A percentile compares a stretch with the other conserved stretches of the same genome.
phyloP scores from a whole-genome alignment of 2,888 invertebrate species.

The Melangyna quadrimaculata region DNA sequence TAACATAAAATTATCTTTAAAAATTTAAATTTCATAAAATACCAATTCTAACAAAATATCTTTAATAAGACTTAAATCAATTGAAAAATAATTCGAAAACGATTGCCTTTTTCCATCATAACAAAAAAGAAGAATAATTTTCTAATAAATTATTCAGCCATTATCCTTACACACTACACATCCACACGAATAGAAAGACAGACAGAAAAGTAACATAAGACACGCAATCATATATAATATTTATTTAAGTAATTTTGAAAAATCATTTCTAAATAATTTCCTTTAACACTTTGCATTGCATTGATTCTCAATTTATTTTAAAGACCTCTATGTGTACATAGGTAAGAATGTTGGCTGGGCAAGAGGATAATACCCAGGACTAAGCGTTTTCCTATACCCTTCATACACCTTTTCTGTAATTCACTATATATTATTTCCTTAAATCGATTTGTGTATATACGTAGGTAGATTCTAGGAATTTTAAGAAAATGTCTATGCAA shows the following conservation, averaged over 20 bases:
- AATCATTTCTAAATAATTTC: slow-evolving; percentile 11
- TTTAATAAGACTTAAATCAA: neutral
- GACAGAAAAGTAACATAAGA: neutral
- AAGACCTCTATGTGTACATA: neutral
- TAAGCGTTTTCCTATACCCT: neutral
- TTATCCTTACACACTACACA: neutral
- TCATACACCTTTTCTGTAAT: neutral
- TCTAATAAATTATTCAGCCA: neutral
- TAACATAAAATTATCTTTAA: neutral
- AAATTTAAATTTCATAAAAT: neutral
- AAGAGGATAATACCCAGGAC: neutral
- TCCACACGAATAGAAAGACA: neutral
- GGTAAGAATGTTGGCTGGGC: neutral
- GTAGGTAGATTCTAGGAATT: too few relatives aligned
- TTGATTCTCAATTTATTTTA: slow-evolving; percentile 19
- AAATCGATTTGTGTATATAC: neutral
- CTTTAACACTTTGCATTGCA: slow-evolving; percentile 23
- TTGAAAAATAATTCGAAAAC: neutral
- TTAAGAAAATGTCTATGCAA: neutral
- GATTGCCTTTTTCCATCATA: slow-evolving; percentile 1
- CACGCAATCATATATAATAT: neutral
- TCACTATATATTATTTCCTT: neutral
- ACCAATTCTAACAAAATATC: neutral
- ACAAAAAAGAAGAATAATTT: neutral
- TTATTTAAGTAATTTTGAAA: neutral